Evolutionary conservation across 2,797 vertebrate species (phyloP), one percentile per base, ranked within the genome.

Genomic region (Masticophis lateralis): DNA sequence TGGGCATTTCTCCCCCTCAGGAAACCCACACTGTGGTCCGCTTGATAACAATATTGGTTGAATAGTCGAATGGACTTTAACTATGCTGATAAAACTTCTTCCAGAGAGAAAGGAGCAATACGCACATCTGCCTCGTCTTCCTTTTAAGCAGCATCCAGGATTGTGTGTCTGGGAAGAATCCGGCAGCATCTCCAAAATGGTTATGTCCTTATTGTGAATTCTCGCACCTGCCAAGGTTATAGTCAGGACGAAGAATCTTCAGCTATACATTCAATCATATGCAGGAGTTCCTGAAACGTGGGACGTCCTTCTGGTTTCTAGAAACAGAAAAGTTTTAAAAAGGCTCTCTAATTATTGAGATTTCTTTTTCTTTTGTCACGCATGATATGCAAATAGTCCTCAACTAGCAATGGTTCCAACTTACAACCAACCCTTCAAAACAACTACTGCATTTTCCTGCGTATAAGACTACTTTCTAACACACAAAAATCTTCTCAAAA

Each of bases 251-350:
- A 97, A 59, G 95, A 61, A 92, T 98, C 97, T 91, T 99, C 99
- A 8, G 98, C 97, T 59, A 98, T 96, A 1, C 98, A 97, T 6
- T 98, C 96, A 93, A 99, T 99, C 60, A 95, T 96, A 9, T 56
- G 83, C 90, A 98, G 97, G 93, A 99, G 91, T 47, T 98, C 97
- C 83, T 97, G 97, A 94, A 99, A 99, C 0, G 97, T 96, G 0
- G 98, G 98, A 1, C 99, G 98, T 57, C 97, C 98, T 43, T 99
- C 99, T 1, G 98, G 98, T 95, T 97, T 99, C 99, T 99, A 56
- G 61, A 96, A 96, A 91, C 7, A 7, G 22, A 83, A 89, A 69
- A 90, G 92, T 25, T 47, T 83, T 83, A 11, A 11, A 79, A 20
- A 79, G 9, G 74, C 74, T 43, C 74, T 43, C 3, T 11, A 47